Conservation (phyloP, 2,888 invertebrate genomes). For the Leptodirus hochenwartii region DNA sequence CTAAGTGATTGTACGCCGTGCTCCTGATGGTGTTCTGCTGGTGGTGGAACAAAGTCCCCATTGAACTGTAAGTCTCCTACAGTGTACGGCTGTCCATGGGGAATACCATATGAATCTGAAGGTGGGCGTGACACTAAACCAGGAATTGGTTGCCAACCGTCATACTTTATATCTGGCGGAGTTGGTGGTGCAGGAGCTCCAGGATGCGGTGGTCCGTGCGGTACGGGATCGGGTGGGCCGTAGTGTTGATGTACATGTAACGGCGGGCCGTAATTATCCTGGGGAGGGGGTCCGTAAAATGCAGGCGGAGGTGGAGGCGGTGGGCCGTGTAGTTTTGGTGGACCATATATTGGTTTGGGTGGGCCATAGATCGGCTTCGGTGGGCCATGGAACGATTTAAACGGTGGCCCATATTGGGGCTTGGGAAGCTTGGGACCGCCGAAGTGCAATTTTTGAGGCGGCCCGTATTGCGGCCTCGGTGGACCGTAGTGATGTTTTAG, state of each 20-base stretch:
- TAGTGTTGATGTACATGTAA: conserved; percentile 35
- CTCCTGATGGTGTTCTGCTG: conserved; percentile 11
- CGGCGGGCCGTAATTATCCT: conserved; percentile 21
- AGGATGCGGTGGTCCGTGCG: conserved; percentile 41
- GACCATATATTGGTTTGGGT: conserved; percentile 14
- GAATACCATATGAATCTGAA: conserved; percentile 20
- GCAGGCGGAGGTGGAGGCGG: conserved; percentile 20
- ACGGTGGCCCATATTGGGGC: conserved; percentile 22
- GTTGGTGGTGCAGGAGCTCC: conserved; percentile 58
- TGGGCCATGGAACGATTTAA: conserved; percentile 20
- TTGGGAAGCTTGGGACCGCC: no score
- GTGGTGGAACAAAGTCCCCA: conserved; percentile 20
- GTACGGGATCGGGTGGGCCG: conserved; percentile 26
- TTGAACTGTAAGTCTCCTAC: conserved; percentile 25
- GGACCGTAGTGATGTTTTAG: conserved; percentile 14
- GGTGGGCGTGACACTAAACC: conserved; percentile 34
- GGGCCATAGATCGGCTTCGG: conserved; percentile 30
- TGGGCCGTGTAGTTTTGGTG: conserved; percentile 11
- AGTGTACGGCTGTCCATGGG: conserved; percentile 17
- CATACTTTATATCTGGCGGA: conserved; percentile 56
- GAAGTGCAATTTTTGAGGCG: conserved; percentile 25
- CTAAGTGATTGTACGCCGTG: conserved; percentile 10
- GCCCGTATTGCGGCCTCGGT: conserved; percentile 22
- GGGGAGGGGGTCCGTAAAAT: conserved; percentile 20
- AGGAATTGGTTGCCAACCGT: conserved; percentile 76